Conservation (phyloP, 1,140 invertebrate genomes). For the Phenacoccus solenopsis region DNA sequence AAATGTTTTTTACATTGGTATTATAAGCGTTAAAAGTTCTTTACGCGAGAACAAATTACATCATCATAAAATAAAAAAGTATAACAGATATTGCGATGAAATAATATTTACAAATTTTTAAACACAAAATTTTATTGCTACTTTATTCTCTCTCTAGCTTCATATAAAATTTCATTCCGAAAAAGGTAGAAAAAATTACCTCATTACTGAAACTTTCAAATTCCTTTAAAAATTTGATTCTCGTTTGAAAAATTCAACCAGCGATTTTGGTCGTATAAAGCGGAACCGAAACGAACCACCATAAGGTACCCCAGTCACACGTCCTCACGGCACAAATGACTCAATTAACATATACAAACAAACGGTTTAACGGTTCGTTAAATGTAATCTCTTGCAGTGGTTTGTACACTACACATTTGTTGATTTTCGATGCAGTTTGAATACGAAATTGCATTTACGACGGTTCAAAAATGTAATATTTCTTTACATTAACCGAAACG, state of each 20-base stretch:
- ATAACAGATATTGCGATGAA: too few relatives aligned
- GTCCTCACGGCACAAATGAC: not conserved
- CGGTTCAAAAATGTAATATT: not conserved
- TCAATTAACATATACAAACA: constrained; percentile 3
- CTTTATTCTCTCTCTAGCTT: too few relatives aligned
- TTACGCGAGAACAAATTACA: too few relatives aligned
- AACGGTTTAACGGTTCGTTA: constrained; percentile 1
- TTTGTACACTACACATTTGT: constrained; percentile 2
- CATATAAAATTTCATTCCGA: too few relatives aligned
- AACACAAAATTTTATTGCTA: too few relatives aligned
- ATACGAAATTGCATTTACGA: not conserved
- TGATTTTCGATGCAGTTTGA: not conserved
- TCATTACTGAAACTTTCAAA: too few relatives aligned
- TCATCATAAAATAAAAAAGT: too few relatives aligned
- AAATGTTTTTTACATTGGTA: too few relatives aligned
- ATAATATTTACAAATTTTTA: too few relatives aligned
- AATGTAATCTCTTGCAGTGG: not conserved
- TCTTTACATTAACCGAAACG: not conserved
- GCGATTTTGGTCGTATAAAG: not conserved
- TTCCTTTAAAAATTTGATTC: not conserved
- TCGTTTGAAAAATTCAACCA: not conserved
- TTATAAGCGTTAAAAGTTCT: too few relatives aligned
- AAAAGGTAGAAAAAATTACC: too few relatives aligned
- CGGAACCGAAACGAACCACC: not conserved
- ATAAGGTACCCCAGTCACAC: not conserved